Percentiles rank a stretch among this genome's conserved stretches.
These are phyloP conservation scores for Rhizoglyphus robini DNA, from an alignment of 1,140 invertebrate species.

Conservation along the genomic window DNA sequence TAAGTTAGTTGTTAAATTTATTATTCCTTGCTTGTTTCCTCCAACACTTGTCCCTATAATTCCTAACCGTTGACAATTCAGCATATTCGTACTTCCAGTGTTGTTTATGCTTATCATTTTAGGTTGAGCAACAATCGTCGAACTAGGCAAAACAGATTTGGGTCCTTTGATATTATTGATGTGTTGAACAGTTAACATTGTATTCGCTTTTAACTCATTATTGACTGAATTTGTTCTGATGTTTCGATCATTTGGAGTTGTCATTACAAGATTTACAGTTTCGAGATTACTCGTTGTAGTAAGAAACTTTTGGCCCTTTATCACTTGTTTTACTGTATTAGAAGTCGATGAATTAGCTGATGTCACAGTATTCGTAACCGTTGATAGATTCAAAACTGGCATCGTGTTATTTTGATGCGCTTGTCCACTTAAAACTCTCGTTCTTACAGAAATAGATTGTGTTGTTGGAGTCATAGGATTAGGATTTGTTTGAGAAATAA, in stretches of 20 bases:
- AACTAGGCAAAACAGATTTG: background rate
- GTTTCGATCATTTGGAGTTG: conserved; percentile 9
- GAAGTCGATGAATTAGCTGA: background rate
- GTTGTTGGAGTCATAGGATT: background rate
- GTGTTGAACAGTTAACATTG: conserved; percentile 3
- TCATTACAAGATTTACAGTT: conserved; percentile 8
- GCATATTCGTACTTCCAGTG: background rate
- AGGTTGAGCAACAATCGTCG: background rate
- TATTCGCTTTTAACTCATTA: conserved; percentile 8
- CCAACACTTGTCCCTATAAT: background rate
- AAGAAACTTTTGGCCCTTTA: background rate
- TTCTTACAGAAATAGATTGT: background rate
- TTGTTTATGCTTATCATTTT: conserved; percentile 20
- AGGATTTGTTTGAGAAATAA: background rate
- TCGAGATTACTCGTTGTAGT: background rate
- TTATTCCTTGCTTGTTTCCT: background rate
- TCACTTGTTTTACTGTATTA: background rate
- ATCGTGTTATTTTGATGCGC: background rate
- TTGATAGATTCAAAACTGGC: conserved; percentile 1
- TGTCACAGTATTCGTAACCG: conserved; percentile 1
- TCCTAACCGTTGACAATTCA: too few species aligned
- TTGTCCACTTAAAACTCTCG: background rate
- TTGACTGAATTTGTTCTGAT: background rate
- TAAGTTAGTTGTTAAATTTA: background rate
- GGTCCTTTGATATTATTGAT: background rate